Evolutionary conservation across 2,797 vertebrate genomes (phyloP).

Genomic region (Buceros bicornis): DNA sequence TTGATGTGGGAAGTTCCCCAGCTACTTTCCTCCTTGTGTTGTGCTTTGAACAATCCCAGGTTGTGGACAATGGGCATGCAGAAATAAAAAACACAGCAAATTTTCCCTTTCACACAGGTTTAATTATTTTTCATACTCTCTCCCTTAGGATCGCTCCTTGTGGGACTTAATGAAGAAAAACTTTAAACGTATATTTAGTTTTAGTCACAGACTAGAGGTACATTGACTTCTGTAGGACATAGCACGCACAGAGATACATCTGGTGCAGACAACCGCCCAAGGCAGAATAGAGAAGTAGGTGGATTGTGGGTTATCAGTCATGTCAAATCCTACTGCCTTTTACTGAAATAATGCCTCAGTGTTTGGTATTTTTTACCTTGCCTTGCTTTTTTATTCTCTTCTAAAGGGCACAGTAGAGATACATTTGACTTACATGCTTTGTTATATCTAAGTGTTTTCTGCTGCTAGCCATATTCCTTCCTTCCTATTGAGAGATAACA

Average conservation of each 20-base stretch:
- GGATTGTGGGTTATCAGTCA: background rate
- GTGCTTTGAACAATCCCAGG: background rate
- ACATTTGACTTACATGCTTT: background rate
- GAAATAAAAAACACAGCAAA: background rate
- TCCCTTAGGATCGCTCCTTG: background rate
- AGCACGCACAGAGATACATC: background rate
- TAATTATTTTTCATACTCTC: background rate
- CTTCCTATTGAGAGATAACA: conserved; percentile 50
- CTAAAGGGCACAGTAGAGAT: background rate
- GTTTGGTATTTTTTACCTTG: background rate
- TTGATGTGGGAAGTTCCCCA: background rate
- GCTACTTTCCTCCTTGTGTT: background rate
- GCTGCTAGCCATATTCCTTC: conserved; percentile 24
- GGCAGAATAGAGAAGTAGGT: background rate
- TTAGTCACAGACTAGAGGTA: background rate
- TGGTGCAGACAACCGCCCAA: background rate
- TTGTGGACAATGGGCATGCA: background rate
- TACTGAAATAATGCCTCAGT: background rate
- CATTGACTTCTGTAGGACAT: background rate
- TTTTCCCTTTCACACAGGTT: background rate
- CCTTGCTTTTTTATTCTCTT: background rate
- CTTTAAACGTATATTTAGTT: background rate
- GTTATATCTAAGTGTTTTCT: background rate
- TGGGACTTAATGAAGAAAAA: background rate
- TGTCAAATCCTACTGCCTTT: background rate